Evolutionary conservation across 2,113 vertebrate genomes (phyloP).

Genomic region (Heterochromis multidens): DNA sequence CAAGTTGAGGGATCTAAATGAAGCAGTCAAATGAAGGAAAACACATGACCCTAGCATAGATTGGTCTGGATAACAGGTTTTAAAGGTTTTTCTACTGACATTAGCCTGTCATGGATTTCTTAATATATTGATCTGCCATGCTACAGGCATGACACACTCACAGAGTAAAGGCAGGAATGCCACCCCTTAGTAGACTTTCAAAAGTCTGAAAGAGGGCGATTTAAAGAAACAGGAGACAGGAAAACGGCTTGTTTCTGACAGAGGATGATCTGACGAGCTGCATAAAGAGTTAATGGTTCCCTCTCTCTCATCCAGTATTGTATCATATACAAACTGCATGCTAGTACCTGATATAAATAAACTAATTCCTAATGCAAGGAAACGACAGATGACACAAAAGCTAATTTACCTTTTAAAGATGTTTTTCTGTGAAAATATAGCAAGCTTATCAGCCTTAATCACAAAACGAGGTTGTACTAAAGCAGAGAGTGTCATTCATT

Average conservation of each 20-base stretch:
- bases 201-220: background rate
- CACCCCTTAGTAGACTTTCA: background rate
- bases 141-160: rapidly evolving
- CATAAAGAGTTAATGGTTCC: background rate
- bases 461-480: background rate
- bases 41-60: background rate
- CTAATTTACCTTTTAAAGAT: rapidly evolving
- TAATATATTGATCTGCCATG: background rate
- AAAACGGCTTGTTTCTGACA: rapidly evolving
- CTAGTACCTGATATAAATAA: background rate
- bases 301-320: background rate
- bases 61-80: background rate
- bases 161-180: background rate
- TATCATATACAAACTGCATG: background rate
- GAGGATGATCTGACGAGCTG: background rate
- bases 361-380: background rate
- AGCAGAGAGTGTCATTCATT: background rate
- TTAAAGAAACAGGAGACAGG: background rate
- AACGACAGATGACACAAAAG: background rate
- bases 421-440: background rate
- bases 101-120: background rate
- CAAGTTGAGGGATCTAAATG: background rate
- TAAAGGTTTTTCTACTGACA: background rate
- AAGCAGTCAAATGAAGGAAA: rapidly evolving
- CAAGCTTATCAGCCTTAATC: background rate